Evolutionary conservation across 2,888 invertebrate species (phyloP).

Genomic region (Ceramica pisi): DNA sequence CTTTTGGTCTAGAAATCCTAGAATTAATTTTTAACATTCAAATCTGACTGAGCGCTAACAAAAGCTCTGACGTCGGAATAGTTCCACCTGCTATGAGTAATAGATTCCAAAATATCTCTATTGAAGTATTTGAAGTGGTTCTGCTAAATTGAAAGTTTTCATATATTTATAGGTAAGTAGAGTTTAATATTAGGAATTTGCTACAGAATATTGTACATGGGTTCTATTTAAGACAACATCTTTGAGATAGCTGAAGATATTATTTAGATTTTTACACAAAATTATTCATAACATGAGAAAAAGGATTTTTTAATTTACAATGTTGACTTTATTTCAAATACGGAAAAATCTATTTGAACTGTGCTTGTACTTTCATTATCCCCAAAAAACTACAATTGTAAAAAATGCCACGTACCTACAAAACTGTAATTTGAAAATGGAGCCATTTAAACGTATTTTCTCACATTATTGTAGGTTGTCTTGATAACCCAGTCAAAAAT

Average conservation of each 20-base stretch:
- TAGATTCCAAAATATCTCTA: slow-evolving; percentile 24
- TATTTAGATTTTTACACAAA: no score
- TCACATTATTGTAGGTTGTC: no score
- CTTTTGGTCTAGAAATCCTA: slow-evolving; percentile 17
- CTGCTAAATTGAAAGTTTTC: not conserved
- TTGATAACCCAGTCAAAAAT: not conserved
- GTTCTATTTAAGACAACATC: not conserved
- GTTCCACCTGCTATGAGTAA: slow-evolving; percentile 35
- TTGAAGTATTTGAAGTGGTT: slow-evolving; percentile 14
- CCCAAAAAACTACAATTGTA: no score
- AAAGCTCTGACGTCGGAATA: slow-evolving; percentile 7
- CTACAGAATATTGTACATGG: not conserved
- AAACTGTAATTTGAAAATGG: no score
- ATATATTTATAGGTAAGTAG: not conserved
- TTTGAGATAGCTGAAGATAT: no score
- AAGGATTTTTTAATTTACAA: no score
- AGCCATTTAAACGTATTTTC: no score
- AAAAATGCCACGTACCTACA: no score
- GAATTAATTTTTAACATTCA: slow-evolving; percentile 9
- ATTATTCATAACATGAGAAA: no score
- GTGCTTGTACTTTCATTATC: no score
- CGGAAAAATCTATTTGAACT: no score
- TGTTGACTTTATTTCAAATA: no score
- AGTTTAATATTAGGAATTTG: slow-evolving; percentile 1
- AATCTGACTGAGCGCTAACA: slow-evolving; percentile 17